Evolutionary conservation across 2,888 invertebrate species (phyloP).

Genomic region (Lepas anatifera): DNA sequence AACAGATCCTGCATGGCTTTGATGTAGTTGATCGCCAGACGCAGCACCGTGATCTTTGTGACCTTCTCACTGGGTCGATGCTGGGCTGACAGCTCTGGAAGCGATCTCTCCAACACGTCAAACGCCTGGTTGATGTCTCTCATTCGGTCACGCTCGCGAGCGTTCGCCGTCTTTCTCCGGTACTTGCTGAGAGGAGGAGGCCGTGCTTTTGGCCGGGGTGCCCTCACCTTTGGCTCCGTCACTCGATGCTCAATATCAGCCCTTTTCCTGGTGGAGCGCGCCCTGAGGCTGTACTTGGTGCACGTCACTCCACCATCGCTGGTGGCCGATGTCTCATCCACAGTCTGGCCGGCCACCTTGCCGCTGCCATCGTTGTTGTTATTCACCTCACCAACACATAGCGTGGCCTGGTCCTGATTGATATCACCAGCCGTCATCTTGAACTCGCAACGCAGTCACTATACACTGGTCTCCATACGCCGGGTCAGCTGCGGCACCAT

Average conservation of each 20-base stretch:
- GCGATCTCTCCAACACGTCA: constrained; percentile 61
- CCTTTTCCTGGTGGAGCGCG: not conserved
- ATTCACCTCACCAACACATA: too few relatives aligned
- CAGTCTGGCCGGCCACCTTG: too few relatives aligned
- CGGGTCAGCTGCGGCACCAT: too few relatives aligned
- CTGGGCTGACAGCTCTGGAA: constrained; percentile 44
- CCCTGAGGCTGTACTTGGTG: not conserved
- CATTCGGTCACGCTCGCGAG: constrained; percentile 74
- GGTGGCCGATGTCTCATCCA: too few relatives aligned
- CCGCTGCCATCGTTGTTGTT: too few relatives aligned
- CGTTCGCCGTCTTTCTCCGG: constrained; percentile 78
- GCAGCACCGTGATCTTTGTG: constrained; percentile 77
- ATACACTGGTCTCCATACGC: too few relatives aligned
- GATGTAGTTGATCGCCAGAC: constrained; percentile 79
- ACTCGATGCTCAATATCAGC: not conserved
- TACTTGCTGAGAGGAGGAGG: constrained; percentile 68
- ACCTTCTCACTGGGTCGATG: constrained; percentile 58
- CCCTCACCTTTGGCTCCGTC: not conserved
- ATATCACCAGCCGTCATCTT: too few relatives aligned
- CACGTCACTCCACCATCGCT: too few relatives aligned
- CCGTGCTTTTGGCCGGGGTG: constrained; percentile 34
- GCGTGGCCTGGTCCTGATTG: too few relatives aligned
- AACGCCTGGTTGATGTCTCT: constrained; percentile 81
- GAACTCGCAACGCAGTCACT: too few relatives aligned
- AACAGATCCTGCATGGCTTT: constrained; percentile 36